These are phyloP conservation scores for Drosophila erecta DNA, from an alignment of 1,140 invertebrate genomes.

Conservation along the genomic window DNA sequence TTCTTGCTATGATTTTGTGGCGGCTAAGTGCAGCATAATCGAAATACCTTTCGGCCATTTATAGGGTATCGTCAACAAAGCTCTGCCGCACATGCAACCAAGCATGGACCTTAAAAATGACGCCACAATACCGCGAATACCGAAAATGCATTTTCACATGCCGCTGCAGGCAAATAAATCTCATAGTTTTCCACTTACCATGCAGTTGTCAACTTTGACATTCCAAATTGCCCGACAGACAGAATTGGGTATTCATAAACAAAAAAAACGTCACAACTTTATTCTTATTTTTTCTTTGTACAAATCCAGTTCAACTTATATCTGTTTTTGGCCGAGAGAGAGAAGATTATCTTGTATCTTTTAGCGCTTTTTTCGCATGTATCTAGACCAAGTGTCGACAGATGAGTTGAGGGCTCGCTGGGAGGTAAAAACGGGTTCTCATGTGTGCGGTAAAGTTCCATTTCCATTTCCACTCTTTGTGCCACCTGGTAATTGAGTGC, in stretches of 20 bases:
- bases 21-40: background rate
- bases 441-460: constrained; percentile 58
- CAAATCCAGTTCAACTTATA: constrained; percentile 23
- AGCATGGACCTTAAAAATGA: constrained; percentile 59
- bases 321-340: constrained; percentile 27
- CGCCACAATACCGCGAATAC: constrained; percentile 57
- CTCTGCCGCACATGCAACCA: constrained; percentile 50
- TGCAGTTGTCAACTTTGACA: constrained; percentile 70
- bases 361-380: constrained; percentile 45
- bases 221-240: constrained; percentile 31
- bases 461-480: constrained; percentile 50
- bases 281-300: background rate
- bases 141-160: constrained; percentile 68
- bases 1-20: constrained; percentile 7
- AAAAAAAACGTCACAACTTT: constrained; percentile 27
- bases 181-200: constrained; percentile 33
- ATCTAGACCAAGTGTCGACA: constrained; percentile 40
- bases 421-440: constrained; percentile 59
- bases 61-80: constrained; percentile 36
- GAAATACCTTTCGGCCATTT: background rate
- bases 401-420: constrained; percentile 39
- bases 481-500: constrained; percentile 53
- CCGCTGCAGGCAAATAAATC: constrained; percentile 42
- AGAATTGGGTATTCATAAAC: constrained; percentile 26
- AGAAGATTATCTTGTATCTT: constrained; percentile 45